phyloP scores from a whole-genome alignment of 2,113 vertebrate genomes.

The Antigone vipio region DNA sequence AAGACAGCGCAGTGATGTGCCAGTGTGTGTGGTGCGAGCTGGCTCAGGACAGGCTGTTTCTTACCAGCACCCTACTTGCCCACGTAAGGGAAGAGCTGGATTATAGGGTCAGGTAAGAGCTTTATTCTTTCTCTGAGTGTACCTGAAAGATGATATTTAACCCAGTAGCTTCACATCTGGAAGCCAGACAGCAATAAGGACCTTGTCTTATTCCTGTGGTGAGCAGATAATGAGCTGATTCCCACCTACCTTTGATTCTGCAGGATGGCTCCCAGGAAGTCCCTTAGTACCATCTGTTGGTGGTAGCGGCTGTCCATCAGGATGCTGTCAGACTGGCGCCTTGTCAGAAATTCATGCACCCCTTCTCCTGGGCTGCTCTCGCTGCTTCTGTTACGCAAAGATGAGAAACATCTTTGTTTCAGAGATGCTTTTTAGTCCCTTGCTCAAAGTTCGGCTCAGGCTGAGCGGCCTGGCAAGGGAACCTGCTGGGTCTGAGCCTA shows the following conservation, averaged over 20 bases:
- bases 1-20: not conserved
- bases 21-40: not conserved
- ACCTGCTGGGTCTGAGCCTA: not conserved
- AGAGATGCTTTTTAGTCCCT: not conserved
- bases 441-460: not conserved
- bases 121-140: not conserved
- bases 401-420: not conserved
- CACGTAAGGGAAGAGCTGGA: not conserved
- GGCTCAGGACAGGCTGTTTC: not conserved
- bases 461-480: not conserved
- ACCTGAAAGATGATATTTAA: not conserved
- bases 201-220: not conserved
- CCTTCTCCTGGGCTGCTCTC: slow-evolving; percentile 39
- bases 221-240: not conserved
- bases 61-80: not conserved
- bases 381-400: not conserved
- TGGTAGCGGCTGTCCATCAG: slow-evolving; percentile 64
- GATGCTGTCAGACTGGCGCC: slow-evolving; percentile 64
- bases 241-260: slow-evolving; percentile 62
- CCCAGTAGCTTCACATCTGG: not conserved
- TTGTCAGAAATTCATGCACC: slow-evolving; percentile 6
- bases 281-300: slow-evolving; percentile 57
- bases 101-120: not conserved
- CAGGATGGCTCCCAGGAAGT: slow-evolving; percentile 64
- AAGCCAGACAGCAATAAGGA: not conserved